Evolutionary conservation across 2,113 vertebrate genomes (phyloP).

Genomic region (Periophthalmus modestus): DNA sequence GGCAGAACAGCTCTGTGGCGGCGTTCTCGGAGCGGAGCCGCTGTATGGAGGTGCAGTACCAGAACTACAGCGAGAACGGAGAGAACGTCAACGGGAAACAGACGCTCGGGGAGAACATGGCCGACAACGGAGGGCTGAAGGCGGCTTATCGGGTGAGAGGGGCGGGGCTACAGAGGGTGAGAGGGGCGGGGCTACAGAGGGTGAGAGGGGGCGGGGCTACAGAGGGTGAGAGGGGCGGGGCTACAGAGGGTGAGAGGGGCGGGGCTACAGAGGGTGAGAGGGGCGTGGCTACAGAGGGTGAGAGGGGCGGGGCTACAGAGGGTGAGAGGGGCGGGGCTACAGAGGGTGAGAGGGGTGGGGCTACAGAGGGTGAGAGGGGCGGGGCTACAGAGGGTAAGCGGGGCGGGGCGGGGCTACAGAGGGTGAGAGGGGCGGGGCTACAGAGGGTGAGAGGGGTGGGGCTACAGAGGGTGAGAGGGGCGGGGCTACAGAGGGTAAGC

Average conservation of each 20-base stretch:
- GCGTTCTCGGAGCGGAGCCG: slow-evolving; percentile 89
- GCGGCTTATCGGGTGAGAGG: slow-evolving; percentile 91
- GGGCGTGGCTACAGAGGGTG: neutral
- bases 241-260: neutral
- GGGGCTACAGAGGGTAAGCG: slow-evolving; percentile 76
- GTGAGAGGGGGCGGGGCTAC: slow-evolving; percentile 73
- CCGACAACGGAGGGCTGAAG: slow-evolving; percentile 94
- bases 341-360: slow-evolving; percentile 53
- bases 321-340: neutral
- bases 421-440: neutral
- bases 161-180: slow-evolving; percentile 6
- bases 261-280: neutral
- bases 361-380: slow-evolving; percentile 8
- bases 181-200: slow-evolving; percentile 38
- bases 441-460: neutral
- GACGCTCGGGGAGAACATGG: slow-evolving; percentile 95
- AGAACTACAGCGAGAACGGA: slow-evolving; percentile 84
- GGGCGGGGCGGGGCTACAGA: no score
- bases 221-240: neutral
- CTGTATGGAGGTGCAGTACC: slow-evolving; percentile 93
- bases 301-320: neutral
- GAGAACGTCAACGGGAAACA: slow-evolving; percentile 92
- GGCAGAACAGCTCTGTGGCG: slow-evolving; percentile 92
- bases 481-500: neutral
- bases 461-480: neutral